Percentiles rank a stretch among this genome's conserved stretches.
Conservation (phyloP, 2,113 vertebrate species). For the Nematolebias whitei region DNA sequence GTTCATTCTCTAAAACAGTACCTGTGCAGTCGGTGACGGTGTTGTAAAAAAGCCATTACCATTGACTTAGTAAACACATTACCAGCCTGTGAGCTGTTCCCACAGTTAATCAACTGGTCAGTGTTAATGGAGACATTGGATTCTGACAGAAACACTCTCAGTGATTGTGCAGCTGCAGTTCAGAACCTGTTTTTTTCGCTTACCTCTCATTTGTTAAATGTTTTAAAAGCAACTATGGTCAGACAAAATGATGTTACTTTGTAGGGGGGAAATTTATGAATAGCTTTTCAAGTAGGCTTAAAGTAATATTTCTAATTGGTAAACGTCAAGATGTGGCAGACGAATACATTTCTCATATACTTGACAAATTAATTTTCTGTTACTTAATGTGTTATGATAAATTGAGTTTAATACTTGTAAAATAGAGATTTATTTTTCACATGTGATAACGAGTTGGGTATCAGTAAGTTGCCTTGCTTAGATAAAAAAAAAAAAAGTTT, state of each 20-base stretch:
- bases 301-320: constrained; percentile 7
- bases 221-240: constrained; percentile 20
- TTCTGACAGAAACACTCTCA: constrained; percentile 50
- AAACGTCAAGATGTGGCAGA: constrained; percentile 19
- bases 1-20: constrained; percentile 44
- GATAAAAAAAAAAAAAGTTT: too few relatives aligned
- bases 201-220: constrained; percentile 15
- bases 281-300: not conserved
- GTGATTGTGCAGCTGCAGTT: constrained; percentile 18
- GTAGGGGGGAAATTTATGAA: constrained; percentile 6
- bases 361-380: constrained; percentile 1
- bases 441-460: too few relatives aligned
- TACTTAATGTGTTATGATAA: constrained; percentile 4
- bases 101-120: constrained; percentile 68
- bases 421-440: not conserved
- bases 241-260: not conserved
- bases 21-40: constrained; percentile 41
- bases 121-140: constrained; percentile 62
- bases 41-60: constrained; percentile 55
- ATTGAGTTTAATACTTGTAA: not conserved
- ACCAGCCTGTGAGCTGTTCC: constrained; percentile 53
- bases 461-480: too few relatives aligned
- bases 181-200: constrained; percentile 7
- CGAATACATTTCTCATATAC: constrained; percentile 14
- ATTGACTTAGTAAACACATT: constrained; percentile 64